A percentile compares a stretch with the other conserved stretches of the same genome.
phyloP scores from a whole-genome alignment of 2,113 vertebrate genomes.

The Ailuropoda melanoleuca region DNA sequence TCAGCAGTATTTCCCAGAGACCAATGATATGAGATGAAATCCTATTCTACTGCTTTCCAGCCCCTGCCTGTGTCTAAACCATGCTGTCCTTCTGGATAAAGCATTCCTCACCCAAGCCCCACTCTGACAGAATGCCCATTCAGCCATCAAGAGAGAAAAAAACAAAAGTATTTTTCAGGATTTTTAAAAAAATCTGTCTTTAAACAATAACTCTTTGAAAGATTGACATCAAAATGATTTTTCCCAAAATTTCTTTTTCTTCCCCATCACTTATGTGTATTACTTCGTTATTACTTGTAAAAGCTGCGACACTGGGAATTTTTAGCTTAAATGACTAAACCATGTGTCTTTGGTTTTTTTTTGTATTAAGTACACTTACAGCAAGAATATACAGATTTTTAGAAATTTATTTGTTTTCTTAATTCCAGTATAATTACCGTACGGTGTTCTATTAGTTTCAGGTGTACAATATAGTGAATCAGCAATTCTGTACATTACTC shows the following conservation, averaged over 20 bases:
- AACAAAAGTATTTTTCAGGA: conserved; percentile 16
- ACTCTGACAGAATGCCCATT: not conserved
- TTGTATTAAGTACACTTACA: not conserved
- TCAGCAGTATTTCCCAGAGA: not conserved
- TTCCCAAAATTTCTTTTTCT: not conserved
- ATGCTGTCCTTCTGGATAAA: not conserved
- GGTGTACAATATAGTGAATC: not conserved
- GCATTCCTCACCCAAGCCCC: not conserved
- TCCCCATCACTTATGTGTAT: conserved; percentile 43
- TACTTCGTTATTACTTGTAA: conserved; percentile 52
- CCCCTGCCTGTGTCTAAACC: not conserved
- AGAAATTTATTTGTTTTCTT: not conserved
- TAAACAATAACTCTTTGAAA: conserved; percentile 60
- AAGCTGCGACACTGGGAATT: conserved; percentile 44
- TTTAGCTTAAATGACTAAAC: conserved; percentile 65
- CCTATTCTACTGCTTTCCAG: not conserved
- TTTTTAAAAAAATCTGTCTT: not conserved
- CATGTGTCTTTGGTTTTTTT: not conserved
- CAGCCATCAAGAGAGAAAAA: not conserved
- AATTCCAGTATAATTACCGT: not conserved
- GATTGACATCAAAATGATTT: conserved; percentile 43
- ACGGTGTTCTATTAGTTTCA: not conserved
- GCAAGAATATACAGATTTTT: not conserved
- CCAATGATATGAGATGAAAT: not conserved
- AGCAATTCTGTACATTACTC: not conserved